Base-by-base conservation (phyloP, 2,113 vertebrate genomes). In the Protomyctophum bolini region DNA sequence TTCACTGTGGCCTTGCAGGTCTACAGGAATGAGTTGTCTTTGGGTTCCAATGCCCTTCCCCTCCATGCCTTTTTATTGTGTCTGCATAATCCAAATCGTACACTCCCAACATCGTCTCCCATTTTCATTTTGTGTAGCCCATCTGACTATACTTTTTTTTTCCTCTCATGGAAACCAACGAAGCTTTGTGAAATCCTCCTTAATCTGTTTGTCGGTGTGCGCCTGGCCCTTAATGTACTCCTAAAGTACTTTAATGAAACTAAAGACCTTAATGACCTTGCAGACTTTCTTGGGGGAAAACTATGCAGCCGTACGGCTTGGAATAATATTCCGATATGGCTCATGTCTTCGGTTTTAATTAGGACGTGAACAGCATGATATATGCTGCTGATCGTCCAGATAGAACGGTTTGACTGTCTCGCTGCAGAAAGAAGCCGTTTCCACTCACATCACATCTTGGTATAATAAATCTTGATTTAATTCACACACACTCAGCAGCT, bases 401-500 rank as follows among this genome's bases (percentile, higher is more conserved):
- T 28, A 56, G 54, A 15, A 56, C 1, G 15, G 0, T 14, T 14
- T 56, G 56, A 58, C 15, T 8, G 21, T 58, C 56, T 58, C 15
- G 21, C 15, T 28, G 15, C 10, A 9, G 28, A 68, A 68, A 74
- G 60, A 61, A 0, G 62, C 51, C 68, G 70, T 54, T 74, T 74
- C 72, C 58, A 58, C 3, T 67, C 68, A 48, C 77, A 79, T 77
- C 76, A 63, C 76, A 51, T 86, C 61, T 76, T 69, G 33, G 33
- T 41, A 58, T 77, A 75, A 79, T 77, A 81, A 66, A 33, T 77
- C 15, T 78, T 63, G 47, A 73, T 41, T 41, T 41, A 3, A 67
- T 69, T 75, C 65, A 78, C 74, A 79, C 73, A 59, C 73, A 59
- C 70, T 65, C 76, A 2, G 11, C 77, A 77, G 78, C 80, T 3